Evolutionary conservation across 1,140 invertebrate species (phyloP), one percentile per base, ranked within the genome.

Genomic region (Sesamia nonagrioides): DNA sequence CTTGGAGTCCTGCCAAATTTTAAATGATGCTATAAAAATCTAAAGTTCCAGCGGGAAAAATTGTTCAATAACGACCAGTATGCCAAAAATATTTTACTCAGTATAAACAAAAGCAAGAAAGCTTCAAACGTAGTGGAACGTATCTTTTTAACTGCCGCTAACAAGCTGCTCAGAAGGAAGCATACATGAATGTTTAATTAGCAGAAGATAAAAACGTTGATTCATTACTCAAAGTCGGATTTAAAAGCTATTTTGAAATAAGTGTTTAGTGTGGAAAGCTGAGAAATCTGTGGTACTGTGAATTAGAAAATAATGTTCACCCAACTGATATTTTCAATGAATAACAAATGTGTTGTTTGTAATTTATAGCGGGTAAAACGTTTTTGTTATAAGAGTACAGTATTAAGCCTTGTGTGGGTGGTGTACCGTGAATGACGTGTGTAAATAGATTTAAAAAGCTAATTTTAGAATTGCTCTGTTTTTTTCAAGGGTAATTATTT

Each of bases 1-100:
- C 79, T 90, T 93, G 92, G 92, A 89, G 78, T n/a, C 13, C 48
- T 75, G 91, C 92, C 92, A 94, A 78, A 82, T 86, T 85, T 89
- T 82, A 84, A 91, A 90, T 92, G 87, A 91, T 90, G 90, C 85
- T 87, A 92, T 94, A 94, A 94, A 94, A 92, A 91, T 88, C 86
- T 86, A 80, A 90, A 91, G 85, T 88, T 91, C 85, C 90, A 91
- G 86, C 80, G 84, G 85, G 86, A 90, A 87, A 91, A 88, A 87
- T 88, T 86, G 78, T 78, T 86, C 58, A 85, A 50, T 82, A 83
- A 81, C 75, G 78, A 82, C 75, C 75, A 82, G 77, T 86, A 86
- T 85, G 81, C 85, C 82, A 89, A 89, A 88, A 90, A 88, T 89
- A 90, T 83, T 84, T 77, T 60, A 82, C 45, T 78, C 76, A 71